phyloP scores from a whole-genome alignment of 2,113 vertebrate genomes.

The Fregetta grallaria region DNA sequence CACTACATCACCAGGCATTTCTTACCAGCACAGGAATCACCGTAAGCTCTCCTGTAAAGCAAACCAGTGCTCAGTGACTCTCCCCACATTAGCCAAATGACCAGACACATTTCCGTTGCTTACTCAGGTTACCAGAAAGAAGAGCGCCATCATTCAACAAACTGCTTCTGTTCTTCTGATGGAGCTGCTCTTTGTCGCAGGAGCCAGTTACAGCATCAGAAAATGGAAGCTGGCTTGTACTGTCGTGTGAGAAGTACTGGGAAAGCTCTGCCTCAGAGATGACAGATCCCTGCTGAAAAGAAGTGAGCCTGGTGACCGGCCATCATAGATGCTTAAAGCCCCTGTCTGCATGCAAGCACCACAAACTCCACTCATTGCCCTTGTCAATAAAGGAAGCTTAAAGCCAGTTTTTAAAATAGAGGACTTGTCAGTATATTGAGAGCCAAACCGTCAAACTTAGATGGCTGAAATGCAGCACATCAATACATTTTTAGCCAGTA shows the following conservation, averaged over 20 bases:
- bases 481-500: neutral
- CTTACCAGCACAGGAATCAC: neutral
- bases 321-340: fast-evolving
- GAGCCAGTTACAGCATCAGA: conserved; percentile 75
- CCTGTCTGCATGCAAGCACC: neutral
- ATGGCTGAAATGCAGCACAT: neutral
- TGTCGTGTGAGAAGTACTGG: conserved; percentile 83
- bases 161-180: conserved; percentile 73
- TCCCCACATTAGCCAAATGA: neutral
- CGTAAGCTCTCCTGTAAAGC: neutral
- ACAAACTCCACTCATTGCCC: neutral
- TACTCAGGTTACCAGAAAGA: conserved; percentile 62
- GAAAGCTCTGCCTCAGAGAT: conserved; percentile 87
- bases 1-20: neutral
- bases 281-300: conserved; percentile 82
- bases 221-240: conserved; percentile 71
- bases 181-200: conserved; percentile 77
- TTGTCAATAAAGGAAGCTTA: neutral
- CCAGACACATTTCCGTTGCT: neutral
- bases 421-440: neutral
- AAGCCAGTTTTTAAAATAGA: neutral
- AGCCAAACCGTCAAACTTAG: neutral
- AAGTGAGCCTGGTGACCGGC: neutral
- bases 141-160: conserved; percentile 70
- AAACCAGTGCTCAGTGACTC: neutral